Conservation (phyloP, 2,797 vertebrate genomes). For the Gambusia yucatana region DNA sequence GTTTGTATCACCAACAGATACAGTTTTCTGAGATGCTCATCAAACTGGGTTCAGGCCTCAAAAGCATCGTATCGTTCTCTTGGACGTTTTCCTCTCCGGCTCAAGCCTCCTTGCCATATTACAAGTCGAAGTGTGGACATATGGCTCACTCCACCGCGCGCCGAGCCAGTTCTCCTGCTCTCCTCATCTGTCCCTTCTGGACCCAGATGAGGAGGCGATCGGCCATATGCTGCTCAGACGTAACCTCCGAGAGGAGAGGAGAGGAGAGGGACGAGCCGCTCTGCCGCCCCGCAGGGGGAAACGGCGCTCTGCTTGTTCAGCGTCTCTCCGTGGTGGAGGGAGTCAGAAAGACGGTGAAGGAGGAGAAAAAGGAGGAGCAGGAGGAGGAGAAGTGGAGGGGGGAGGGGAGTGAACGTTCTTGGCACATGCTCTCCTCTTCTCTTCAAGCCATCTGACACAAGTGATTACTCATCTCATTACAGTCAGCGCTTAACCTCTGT, state of each 20-base stretch:
- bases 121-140: conserved; percentile 18
- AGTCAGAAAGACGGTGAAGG: conserved; percentile 24
- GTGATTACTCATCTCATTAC: conserved; percentile 77
- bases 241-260: conserved; percentile 44
- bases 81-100: conserved; percentile 16
- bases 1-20: neutral
- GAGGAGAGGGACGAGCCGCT: conserved; percentile 41
- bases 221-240: conserved; percentile 54
- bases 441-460: conserved; percentile 71
- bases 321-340: conserved; percentile 30
- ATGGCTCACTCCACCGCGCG: conserved; percentile 30
- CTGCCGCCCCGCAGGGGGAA: conserved; percentile 37
- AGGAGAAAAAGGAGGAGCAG: conserved; percentile 19
- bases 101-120: conserved; percentile 16
- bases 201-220: conserved; percentile 49
- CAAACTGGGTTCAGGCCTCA: neutral
- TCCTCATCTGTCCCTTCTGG: conserved; percentile 43
- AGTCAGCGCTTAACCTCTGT: conserved; percentile 59
- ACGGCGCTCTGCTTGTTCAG: conserved; percentile 34
- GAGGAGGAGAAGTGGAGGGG: neutral
- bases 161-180: conserved; percentile 17
- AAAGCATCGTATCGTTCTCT: neutral
- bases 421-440: conserved; percentile 40
- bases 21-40: neutral
- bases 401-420: conserved; percentile 31